A percentile compares a stretch with the other conserved stretches of the same genome.
These are phyloP conservation scores for Dasyurus viverrinus DNA, from an alignment of 2,113 vertebrate genomes.

Conservation along the genomic window DNA sequence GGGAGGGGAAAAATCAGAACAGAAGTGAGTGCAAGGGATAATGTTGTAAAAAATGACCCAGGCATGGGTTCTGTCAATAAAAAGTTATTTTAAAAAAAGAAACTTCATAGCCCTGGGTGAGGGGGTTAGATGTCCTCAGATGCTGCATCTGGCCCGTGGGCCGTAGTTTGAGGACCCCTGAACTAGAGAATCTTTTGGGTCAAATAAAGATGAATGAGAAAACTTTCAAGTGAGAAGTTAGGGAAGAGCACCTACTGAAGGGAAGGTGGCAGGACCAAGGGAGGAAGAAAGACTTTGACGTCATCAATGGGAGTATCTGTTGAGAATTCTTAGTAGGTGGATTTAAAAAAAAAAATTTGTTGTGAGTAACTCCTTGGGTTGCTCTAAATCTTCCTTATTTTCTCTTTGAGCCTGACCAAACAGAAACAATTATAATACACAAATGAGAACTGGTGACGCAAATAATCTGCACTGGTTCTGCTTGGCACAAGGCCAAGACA, in stretches of 20 bases:
- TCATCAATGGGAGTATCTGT: background rate
- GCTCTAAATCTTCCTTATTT: constrained; percentile 69
- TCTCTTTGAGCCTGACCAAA: constrained; percentile 74
- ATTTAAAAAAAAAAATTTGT: background rate
- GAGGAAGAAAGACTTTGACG: background rate
- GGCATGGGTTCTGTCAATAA: too few relatives aligned
- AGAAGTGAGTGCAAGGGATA: too few relatives aligned
- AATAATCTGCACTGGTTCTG: background rate
- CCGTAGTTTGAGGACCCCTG: too few relatives aligned
- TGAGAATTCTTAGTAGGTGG: constrained; percentile 66
- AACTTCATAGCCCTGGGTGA: too few relatives aligned
- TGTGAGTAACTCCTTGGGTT: background rate
- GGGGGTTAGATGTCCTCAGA: too few relatives aligned
- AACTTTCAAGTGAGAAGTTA: background rate
- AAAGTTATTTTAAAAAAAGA: too few relatives aligned
- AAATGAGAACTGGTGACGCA: constrained; percentile 5
- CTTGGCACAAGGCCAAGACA: background rate
- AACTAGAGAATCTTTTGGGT: constrained; percentile 30
- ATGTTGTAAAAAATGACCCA: too few relatives aligned
- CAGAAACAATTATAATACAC: constrained; percentile 65
- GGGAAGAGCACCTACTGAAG: constrained; percentile 1
- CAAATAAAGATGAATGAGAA: constrained; percentile 30
- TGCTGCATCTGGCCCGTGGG: too few relatives aligned
- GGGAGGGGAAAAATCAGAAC: too few relatives aligned
- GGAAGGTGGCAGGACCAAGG: background rate